Percentiles rank a stretch among this genome's conserved stretches.
phyloP scores from a whole-genome alignment of 2,888 invertebrate species.

The Deilephila elpenor region DNA sequence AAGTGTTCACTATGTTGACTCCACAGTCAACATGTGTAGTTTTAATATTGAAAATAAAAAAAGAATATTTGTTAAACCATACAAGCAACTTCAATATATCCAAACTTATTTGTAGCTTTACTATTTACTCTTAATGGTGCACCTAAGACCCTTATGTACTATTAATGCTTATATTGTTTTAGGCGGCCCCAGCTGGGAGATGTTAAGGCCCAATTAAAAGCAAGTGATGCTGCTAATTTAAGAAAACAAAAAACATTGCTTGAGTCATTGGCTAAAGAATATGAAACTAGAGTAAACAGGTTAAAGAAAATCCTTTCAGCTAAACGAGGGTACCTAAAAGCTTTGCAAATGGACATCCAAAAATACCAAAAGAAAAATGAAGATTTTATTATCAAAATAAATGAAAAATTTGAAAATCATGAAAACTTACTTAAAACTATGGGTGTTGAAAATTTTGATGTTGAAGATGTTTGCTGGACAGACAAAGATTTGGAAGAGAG shows the following conservation, averaged over 20 bases:
- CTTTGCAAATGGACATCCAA: conserved; percentile 73
- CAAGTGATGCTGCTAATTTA: conserved; percentile 68
- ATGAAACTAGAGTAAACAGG: conserved; percentile 68
- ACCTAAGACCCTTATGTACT: too few species aligned
- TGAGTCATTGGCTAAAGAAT: conserved; percentile 71
- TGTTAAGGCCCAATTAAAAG: conserved; percentile 70
- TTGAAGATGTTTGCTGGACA: conserved; percentile 60
- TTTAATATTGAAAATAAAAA: too few species aligned
- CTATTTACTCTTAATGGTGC: too few species aligned
- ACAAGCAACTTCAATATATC: too few species aligned
- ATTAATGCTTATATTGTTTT: conserved; percentile 36
- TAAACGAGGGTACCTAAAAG: conserved; percentile 74
- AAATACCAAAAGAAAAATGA: conserved; percentile 78
- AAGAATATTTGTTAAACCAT: too few species aligned
- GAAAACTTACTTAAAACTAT: conserved; percentile 54
- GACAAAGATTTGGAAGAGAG: conserved; percentile 60
- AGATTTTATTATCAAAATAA: conserved; percentile 63
- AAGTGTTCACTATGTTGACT: too few species aligned
- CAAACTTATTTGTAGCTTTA: too few species aligned
- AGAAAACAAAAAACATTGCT: conserved; percentile 69
- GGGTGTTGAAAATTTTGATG: conserved; percentile 48
- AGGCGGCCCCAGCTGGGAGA: conserved; percentile 76
- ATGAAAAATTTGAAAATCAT: conserved; percentile 65
- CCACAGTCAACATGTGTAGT: too few species aligned
- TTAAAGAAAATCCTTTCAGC: conserved; percentile 69